These are phyloP conservation scores for Cyphomyrus plagiostoma DNA, from an alignment of 2,113 vertebrate species.

Conservation along the genomic window DNA sequence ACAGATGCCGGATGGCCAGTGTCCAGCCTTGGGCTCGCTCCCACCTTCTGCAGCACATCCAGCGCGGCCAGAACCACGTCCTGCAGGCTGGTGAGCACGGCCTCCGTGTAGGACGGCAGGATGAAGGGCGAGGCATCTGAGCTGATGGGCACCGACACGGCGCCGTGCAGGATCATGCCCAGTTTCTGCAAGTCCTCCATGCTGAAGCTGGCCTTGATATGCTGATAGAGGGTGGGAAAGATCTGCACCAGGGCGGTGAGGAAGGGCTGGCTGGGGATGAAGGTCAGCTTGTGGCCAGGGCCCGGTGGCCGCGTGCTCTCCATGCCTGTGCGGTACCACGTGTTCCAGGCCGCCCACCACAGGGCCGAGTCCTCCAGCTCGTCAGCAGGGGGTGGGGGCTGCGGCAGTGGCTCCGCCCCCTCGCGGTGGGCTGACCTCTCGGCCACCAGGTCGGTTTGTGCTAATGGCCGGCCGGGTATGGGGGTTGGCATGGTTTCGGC, in stretches of 20 bases:
- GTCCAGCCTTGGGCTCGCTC: neutral
- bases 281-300: constrained; percentile 77
- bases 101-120: constrained; percentile 93
- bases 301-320: constrained; percentile 85
- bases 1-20: neutral
- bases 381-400: constrained; percentile 64
- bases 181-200: constrained; percentile 94
- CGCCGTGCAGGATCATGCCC: constrained; percentile 87
- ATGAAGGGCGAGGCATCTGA: constrained; percentile 97
- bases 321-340: constrained; percentile 88
- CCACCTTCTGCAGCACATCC: constrained; percentile 96
- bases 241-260: constrained; percentile 95
- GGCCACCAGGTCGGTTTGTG: constrained; percentile 82
- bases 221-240: constrained; percentile 94
- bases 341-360: constrained; percentile 98
- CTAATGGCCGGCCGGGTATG: constrained; percentile 74
- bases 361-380: constrained; percentile 88
- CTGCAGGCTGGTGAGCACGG: constrained; percentile 91
- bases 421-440: constrained; percentile 63
- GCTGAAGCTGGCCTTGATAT: constrained; percentile 90
- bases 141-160: constrained; percentile 95
- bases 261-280: constrained; percentile 97
- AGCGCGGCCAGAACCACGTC: constrained; percentile 90
- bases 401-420: constrained; percentile 45
- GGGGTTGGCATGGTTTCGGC: constrained; percentile 74